Conservation (phyloP, 2,113 vertebrate genomes). For the Panthera leo region DNA sequence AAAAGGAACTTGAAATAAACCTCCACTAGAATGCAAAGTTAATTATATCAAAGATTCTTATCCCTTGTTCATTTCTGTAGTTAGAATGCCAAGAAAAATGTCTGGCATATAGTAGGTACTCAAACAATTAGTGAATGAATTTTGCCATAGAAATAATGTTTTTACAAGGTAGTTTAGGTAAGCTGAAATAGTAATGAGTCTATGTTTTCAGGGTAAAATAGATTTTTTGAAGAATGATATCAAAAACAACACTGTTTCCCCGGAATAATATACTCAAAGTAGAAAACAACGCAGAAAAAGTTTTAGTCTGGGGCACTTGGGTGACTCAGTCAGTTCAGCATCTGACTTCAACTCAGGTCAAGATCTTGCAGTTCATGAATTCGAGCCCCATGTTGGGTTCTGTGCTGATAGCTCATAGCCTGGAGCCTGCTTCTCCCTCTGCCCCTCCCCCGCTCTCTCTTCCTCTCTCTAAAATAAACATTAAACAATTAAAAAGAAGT, state of each 20-base stretch:
- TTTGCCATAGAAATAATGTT: constrained; percentile 22
- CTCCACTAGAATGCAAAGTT: background rate
- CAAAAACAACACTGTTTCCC: background rate
- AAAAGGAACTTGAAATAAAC: constrained; percentile 7
- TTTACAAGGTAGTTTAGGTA: background rate
- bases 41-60: background rate
- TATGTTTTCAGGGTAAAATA: background rate
- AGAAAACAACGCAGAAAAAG: background rate
- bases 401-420: too few relatives aligned
- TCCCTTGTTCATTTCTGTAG: background rate
- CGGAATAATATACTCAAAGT: background rate
- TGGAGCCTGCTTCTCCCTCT: too few relatives aligned
- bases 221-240: background rate
- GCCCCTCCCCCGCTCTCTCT: too few relatives aligned
- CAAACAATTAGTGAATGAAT: background rate
- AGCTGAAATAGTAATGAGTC: constrained; percentile 5
- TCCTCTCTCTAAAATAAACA: too few relatives aligned
- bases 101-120: background rate
- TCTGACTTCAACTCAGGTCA: too few relatives aligned
- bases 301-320: background rate
- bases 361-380: too few relatives aligned
- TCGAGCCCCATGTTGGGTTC: too few relatives aligned
- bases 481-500: background rate
- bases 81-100: background rate
- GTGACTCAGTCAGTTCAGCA: too few relatives aligned